These are phyloP conservation scores for Podocnemis expansa DNA, from an alignment of 2,113 vertebrate species.

Conservation along the genomic window DNA sequence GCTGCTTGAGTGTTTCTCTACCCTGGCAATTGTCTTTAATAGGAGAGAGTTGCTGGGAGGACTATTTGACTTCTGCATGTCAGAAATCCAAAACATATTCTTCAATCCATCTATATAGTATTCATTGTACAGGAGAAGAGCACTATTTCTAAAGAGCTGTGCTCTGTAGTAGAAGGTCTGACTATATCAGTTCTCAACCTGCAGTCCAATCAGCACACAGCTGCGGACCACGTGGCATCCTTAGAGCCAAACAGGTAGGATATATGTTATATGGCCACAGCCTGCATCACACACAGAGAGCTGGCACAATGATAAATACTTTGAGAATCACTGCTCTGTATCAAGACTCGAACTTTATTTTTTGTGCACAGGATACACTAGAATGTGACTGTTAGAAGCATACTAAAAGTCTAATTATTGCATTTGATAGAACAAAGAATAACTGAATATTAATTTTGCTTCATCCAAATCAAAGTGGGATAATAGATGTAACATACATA, in stretches of 20 bases:
- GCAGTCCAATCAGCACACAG: too few relatives aligned
- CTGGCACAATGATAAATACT: too few relatives aligned
- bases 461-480: background rate
- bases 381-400: background rate
- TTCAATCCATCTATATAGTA: background rate
- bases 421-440: background rate
- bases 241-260: too few relatives aligned
- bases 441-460: background rate
- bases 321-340: background rate
- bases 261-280: too few relatives aligned
- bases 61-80: background rate
- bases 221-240: too few relatives aligned
- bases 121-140: accelerated
- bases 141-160: background rate
- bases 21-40: background rate
- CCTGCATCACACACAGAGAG: too few relatives aligned
- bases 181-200: background rate
- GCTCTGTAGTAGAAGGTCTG: accelerated
- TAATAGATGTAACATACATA: background rate
- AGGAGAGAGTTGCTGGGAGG: background rate
- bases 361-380: accelerated
- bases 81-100: background rate
- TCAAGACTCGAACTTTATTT: background rate
- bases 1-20: background rate
- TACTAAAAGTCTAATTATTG: background rate